phyloP scores from a whole-genome alignment of 2,888 invertebrate genomes.

The Chymomyza fuscimana region DNA sequence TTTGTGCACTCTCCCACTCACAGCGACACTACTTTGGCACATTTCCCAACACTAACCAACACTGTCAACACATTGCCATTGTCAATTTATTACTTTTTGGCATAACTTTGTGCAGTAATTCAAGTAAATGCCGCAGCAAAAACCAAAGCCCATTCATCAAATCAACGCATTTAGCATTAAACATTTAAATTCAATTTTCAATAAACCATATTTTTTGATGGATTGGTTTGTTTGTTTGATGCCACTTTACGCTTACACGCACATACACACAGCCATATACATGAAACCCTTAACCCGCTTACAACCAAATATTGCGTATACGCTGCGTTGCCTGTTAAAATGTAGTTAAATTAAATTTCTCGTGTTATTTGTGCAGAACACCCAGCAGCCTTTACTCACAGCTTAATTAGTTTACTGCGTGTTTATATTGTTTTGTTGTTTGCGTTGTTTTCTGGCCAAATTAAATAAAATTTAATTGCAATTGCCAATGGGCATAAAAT shows the following conservation, averaged over 20 bases:
- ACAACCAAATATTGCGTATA: not conserved
- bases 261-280: not conserved
- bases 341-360: not conserved
- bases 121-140: not conserved
- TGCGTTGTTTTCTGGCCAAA: not conserved
- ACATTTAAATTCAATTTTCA: not conserved
- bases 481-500: not conserved
- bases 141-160: not conserved
- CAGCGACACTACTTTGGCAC: conserved; percentile 24
- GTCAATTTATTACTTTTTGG: conserved; percentile 9
- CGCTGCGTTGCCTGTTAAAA: not conserved
- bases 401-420: not conserved
- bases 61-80: not conserved
- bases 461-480: conserved; percentile 12
- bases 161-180: not conserved
- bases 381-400: not conserved
- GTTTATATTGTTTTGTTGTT: not conserved
- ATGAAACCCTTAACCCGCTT: not conserved
- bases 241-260: not conserved
- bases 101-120: not conserved
- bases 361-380: not conserved
- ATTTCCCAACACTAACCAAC: not conserved
- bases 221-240: not conserved
- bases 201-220: not conserved
- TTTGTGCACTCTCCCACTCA: conserved; percentile 16